These are phyloP conservation scores for Cryptoprocta ferox DNA, from an alignment of 2,797 vertebrate genomes.

Conservation along the genomic window DNA sequence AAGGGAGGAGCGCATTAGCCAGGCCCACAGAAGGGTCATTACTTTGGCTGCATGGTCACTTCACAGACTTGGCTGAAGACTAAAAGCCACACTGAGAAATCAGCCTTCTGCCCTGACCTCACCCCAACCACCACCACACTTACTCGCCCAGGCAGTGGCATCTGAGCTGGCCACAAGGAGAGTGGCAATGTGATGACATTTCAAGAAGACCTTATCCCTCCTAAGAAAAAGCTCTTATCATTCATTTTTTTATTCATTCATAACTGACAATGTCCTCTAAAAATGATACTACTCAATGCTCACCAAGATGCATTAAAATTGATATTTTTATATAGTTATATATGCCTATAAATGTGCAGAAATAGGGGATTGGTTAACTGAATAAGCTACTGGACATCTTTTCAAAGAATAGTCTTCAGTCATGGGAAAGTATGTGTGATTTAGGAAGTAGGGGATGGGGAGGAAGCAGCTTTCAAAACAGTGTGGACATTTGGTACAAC, in stretches of 20 bases:
- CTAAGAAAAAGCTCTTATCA: not conserved
- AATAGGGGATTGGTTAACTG: not conserved
- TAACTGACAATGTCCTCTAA: not conserved
- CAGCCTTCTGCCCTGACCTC: not conserved
- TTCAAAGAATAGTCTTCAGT: constrained; percentile 10
- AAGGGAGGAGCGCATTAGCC: constrained; percentile 60
- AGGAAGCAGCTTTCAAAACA: not conserved
- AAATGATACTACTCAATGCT: not conserved
- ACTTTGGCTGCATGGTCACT: constrained; percentile 22
- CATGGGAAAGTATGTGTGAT: not conserved
- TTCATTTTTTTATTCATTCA: not conserved
- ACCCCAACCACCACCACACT: not conserved
- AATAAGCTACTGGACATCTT: not conserved
- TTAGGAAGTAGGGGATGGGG: not conserved
- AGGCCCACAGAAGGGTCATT: constrained; percentile 60
- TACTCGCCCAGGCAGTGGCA: not conserved
- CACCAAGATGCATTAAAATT: constrained; percentile 2
- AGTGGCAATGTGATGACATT: not conserved
- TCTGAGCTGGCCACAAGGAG: not conserved
- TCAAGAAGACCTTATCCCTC: not conserved
- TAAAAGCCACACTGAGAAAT: constrained; percentile 12
- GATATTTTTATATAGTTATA: not conserved
- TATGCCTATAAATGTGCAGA: constrained; percentile 28
- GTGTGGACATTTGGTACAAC: not conserved
- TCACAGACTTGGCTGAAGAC: constrained; percentile 19